Conservation (phyloP, 2,113 vertebrate genomes). For the Zeus faber region DNA sequence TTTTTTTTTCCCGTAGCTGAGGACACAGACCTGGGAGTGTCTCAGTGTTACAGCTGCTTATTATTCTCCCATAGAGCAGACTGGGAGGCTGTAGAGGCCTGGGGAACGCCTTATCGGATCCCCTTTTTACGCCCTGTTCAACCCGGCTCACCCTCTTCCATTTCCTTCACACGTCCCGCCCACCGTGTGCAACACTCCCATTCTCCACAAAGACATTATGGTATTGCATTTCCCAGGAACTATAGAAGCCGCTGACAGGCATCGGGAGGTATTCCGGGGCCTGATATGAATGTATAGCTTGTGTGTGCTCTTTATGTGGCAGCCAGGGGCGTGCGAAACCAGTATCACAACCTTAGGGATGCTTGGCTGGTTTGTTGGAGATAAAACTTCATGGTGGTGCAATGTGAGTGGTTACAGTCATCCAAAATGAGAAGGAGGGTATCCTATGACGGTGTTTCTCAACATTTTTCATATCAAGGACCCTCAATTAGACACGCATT, state of each 20-base stretch:
- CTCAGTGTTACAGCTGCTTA: conserved; percentile 64
- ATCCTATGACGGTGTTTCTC: no score
- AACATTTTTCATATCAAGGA: no score
- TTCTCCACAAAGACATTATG: conserved; percentile 56
- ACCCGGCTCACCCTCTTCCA: conserved; percentile 28
- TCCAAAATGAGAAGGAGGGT: no score
- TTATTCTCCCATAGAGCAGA: conserved; percentile 61
- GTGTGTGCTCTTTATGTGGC: conserved; percentile 21
- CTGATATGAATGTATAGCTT: conserved; percentile 24
- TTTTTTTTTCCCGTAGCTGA: conserved; percentile 40
- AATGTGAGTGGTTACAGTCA: no score
- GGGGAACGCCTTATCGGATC: conserved; percentile 64
- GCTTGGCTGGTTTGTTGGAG: no score
- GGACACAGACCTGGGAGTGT: conserved; percentile 69
- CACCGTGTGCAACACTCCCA: conserved; percentile 51
- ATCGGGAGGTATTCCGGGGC: conserved; percentile 38
- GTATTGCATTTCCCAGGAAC: conserved; percentile 63
- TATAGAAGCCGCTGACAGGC: conserved; percentile 54
- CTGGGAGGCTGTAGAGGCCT: conserved; percentile 43
- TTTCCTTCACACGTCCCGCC: conserved; percentile 39
- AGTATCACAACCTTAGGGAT: no score
- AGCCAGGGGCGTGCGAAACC: conserved; percentile 42
- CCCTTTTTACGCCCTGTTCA: conserved; percentile 40
- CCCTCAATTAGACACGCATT: no score
- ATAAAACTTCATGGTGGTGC: no score